Percentiles rank a stretch among this genome's conserved stretches.
Conservation (phyloP, 2,888 invertebrate genomes). For the Aquatica leii region DNA sequence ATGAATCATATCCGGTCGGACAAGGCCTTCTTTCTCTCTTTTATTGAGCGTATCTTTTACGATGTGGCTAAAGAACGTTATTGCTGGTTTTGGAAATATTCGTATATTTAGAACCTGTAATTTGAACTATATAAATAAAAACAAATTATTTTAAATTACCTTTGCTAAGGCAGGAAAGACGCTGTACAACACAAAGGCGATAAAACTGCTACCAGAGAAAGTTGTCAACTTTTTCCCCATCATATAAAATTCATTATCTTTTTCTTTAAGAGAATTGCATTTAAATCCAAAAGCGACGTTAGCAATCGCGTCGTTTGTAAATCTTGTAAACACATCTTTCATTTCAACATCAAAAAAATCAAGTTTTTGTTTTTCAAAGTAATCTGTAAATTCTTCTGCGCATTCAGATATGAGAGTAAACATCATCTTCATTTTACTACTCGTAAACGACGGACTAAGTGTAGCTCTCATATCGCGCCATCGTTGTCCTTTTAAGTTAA, state of each 20-base stretch:
- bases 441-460: slow-evolving; percentile 58
- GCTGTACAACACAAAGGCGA: not conserved
- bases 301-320: slow-evolving; percentile 69
- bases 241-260: slow-evolving; percentile 65
- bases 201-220: slow-evolving; percentile 13
- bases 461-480: slow-evolving; percentile 57
- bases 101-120: slow-evolving; percentile 11
- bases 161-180: slow-evolving; percentile 1
- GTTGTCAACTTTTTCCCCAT: slow-evolving; percentile 47
- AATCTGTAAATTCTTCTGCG: slow-evolving; percentile 38
- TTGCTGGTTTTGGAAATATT: slow-evolving; percentile 17
- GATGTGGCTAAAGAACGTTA: slow-evolving; percentile 33
- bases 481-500: slow-evolving; percentile 42
- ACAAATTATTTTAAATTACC: too few relatives aligned
- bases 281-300: too few relatives aligned
- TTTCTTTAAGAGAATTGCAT: slow-evolving; percentile 65
- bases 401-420: slow-evolving; percentile 49
- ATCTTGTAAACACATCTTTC: slow-evolving; percentile 63
- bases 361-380: slow-evolving; percentile 40
- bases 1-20: slow-evolving; percentile 60
- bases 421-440: slow-evolving; percentile 56
- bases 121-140: not conserved
- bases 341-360: slow-evolving; percentile 55
- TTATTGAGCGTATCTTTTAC: slow-evolving; percentile 26
- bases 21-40: slow-evolving; percentile 45